These are phyloP conservation scores for Mycteria americana DNA, from an alignment of 2,797 vertebrate genomes.

Conservation along the genomic window DNA sequence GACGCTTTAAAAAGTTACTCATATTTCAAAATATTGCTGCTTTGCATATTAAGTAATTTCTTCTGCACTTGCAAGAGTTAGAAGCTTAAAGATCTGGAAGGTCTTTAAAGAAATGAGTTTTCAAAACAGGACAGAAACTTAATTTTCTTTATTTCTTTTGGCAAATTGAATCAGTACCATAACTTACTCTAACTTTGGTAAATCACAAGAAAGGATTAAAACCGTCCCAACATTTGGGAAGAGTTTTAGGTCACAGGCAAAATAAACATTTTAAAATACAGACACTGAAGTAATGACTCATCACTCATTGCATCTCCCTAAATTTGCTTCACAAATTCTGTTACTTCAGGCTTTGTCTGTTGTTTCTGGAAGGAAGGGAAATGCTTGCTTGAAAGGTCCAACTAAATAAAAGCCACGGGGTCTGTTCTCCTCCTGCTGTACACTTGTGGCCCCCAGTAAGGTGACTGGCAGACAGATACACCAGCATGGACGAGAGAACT, in stretches of 20 bases:
- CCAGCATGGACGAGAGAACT: accelerated
- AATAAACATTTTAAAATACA: neutral
- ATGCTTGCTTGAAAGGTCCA: neutral
- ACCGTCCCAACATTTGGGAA: neutral
- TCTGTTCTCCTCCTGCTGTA: neutral
- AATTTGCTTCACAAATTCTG: conserved; percentile 12
- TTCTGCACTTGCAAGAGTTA: neutral
- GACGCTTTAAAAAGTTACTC: neutral
- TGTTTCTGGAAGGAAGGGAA: neutral
- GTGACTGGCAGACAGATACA: neutral
- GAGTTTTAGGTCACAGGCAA: neutral
- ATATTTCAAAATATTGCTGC: neutral
- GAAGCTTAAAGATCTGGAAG: neutral
- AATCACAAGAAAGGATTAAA: neutral
- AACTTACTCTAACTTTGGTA: neutral
- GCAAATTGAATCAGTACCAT: neutral
- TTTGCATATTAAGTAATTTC: neutral
- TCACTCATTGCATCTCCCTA: neutral
- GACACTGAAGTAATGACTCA: neutral
- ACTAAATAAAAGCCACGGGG: neutral
- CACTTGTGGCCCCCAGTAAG: neutral
- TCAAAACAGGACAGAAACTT: neutral
- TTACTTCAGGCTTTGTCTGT: neutral
- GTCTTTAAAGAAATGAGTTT: neutral
- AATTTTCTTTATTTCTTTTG: neutral